phyloP scores from a whole-genome alignment of 1,140 invertebrate species.

The Pseudomyrmex flavicornis region DNA sequence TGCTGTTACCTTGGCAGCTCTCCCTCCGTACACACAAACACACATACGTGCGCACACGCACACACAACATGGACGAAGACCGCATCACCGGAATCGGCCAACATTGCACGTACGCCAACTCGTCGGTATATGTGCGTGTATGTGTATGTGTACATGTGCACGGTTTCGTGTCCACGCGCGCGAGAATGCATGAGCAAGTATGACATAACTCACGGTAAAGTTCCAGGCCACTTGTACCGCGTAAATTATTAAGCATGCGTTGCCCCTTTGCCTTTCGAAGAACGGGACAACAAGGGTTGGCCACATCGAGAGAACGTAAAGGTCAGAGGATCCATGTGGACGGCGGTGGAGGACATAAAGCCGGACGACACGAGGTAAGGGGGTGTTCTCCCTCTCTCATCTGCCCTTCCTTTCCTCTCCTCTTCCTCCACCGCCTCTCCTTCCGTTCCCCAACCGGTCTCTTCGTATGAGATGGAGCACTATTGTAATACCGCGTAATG shows the following conservation, averaged over 20 bases:
- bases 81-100: constrained; percentile 1
- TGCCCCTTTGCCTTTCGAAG: constrained; percentile 67
- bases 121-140: neutral
- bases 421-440: neutral
- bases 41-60: neutral
- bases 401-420: neutral
- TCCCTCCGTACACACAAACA: neutral
- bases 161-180: constrained; percentile 67
- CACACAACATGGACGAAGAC: neutral
- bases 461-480: constrained; percentile 45
- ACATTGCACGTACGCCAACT: neutral
- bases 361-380: constrained; percentile 19
- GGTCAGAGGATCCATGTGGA: constrained; percentile 27
- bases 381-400: constrained; percentile 30
- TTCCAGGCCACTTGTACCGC: constrained; percentile 77
- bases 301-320: constrained; percentile 52
- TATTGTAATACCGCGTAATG: constrained; percentile 74
- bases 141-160: neutral
- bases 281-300: constrained; percentile 20
- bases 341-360: neutral
- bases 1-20: constrained; percentile 72
- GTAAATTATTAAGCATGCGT: constrained; percentile 81
- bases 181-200: constrained; percentile 73
- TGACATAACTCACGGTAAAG: constrained; percentile 78
- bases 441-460: neutral